Percentiles rank a stretch among this genome's conserved stretches.
Conservation (phyloP, 2,113 vertebrate genomes). For the Spilogale gracilis region DNA sequence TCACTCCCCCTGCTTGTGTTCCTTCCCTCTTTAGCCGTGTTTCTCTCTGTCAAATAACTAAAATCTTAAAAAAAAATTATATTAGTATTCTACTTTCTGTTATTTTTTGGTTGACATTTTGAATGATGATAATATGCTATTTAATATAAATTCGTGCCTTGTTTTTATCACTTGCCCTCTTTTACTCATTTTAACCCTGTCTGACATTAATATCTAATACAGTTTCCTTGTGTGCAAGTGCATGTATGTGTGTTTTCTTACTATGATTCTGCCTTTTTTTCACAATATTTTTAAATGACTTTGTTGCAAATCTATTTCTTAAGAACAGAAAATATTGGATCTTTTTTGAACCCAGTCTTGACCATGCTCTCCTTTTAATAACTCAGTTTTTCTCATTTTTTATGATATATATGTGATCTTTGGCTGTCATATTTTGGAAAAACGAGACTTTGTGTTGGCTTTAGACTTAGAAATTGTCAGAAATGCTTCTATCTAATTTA, state of each 20-base stretch:
- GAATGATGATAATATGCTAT: neutral
- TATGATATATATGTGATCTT: conserved; percentile 30
- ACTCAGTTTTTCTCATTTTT: conserved; percentile 47
- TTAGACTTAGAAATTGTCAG: conserved; percentile 56
- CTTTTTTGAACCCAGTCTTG: neutral
- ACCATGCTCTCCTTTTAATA: conserved; percentile 40
- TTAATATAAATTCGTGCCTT: neutral
- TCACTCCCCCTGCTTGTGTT: too few species aligned
- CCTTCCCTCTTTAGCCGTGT: too few species aligned
- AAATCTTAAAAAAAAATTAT: neutral
- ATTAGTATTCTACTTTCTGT: neutral
- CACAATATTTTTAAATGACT: neutral
- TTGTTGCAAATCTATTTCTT: neutral
- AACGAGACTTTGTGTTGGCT: conserved; percentile 13
- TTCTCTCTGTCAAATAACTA: too few species aligned
- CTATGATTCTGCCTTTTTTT: neutral
- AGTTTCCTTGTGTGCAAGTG: neutral
- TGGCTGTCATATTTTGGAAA: conserved; percentile 45
- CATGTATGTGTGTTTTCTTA: neutral
- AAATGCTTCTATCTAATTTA: conserved; percentile 35
- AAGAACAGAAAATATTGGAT: neutral
- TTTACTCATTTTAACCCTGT: neutral
- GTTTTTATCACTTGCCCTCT: neutral
- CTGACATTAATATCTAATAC: neutral
- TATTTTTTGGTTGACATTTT: neutral